Evolutionary conservation across 1,140 invertebrate species (phyloP), one percentile per base, ranked within the genome.

Genomic region (Rhagoletis pomonella): DNA sequence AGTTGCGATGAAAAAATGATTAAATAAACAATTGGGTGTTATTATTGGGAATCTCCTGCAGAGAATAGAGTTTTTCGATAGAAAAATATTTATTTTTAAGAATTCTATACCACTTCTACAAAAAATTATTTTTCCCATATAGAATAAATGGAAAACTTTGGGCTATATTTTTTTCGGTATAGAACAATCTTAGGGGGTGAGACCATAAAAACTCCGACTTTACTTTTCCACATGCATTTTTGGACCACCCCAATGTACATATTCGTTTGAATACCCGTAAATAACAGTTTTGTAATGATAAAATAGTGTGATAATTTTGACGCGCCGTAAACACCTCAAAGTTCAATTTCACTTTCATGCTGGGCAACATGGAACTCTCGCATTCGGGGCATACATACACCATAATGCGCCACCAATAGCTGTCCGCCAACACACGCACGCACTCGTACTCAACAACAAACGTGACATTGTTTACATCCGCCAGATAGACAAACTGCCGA

Each of bases 391-490:
- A 14, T 50, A 47, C 73, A 14, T 50, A 81, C 17, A 81, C 73
- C 73, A 58, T 19, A 81, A 81, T 81, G 50, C 73, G 55, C 14
- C 47, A 55, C 47, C 44, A n/a, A 29, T 81, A 29, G 47, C 7
- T 58, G 47, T 81, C n/a, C 73, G 73, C 73, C 73, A 19, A 58
- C 73, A 81, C 47, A 77, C 4, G n/a, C 47, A 4, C 44, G 73
- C n/a, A 81, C 0, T 47, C 12, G 44, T 9, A 42, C 39, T 19
- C 7, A 55, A 50, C 17, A 81, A 81, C 47, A 81, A 55, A 58
- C 73, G 73, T 55, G 73, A 81, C 73, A 81, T 81, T 81, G 73
- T 81, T 81, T 81, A 81, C 73, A 81, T 81, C 73, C 73, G 73
- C 47, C 19, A 7, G 12, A 62, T 14, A 62, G 60, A 62, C 60